Evolutionary conservation across 2,113 vertebrate species (phyloP), one percentile per base, ranked within the genome.

Genomic region (Anguilla rostrata): DNA sequence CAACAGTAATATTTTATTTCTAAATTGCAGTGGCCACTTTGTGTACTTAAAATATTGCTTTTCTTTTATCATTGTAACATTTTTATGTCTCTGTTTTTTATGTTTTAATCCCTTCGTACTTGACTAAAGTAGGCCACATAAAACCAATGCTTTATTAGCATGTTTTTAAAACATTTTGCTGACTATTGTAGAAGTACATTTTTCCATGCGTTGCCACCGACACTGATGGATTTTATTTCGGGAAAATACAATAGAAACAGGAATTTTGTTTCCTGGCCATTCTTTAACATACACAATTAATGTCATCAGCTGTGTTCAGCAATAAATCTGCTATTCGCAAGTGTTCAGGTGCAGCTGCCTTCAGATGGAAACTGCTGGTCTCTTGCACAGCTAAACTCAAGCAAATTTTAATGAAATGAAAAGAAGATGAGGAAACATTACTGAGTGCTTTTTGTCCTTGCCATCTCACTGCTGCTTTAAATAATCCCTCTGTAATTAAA

Each of bases 401-500:
- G 8, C 4, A 29, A 1, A 75, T 29, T 29, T 75, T 34, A 5
- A 5, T 26, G 2, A 9, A 75, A n/a, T 34, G 20, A 26, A 26
- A 2, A 0, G 8, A 66, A 26, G 0, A 66, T 22, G 18, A 20
- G 71, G 71, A 34, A 75, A 12, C 71, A 75, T 29, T 22, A 63
- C 60, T 6, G 18, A 63, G 20, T 26, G 71, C n/a, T 9, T 29
- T 75, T 75, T 6, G 12, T 75, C 71, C 26, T 12, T n/a, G 9
- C 18, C 22, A 26, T 75, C 9, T 34, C 71, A 12, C 71, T 12
- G n/a, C n/a, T 75, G 34, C 71, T 75, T 75, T 75, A 75, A 75
- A 75, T 75, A 34, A n/a, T 75, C 71, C 71, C 71, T 75, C 26
- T 75, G 71, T 75, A 75, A 75, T 75, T 75, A 75, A 22, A n/a